These are phyloP conservation scores for Saccostrea glomerata DNA, from an alignment of 1,140 invertebrate genomes.

Conservation along the genomic window DNA sequence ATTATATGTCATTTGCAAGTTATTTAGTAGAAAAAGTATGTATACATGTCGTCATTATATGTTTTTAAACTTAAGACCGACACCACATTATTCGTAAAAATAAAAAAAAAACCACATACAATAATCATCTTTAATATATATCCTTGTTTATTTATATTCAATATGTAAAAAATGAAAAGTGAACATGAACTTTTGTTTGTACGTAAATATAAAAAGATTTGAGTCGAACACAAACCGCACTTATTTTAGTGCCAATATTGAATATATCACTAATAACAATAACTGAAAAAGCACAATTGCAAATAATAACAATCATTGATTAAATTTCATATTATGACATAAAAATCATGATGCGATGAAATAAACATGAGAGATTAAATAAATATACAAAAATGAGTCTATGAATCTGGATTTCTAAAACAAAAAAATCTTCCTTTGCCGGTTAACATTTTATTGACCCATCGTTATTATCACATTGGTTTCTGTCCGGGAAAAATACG, in stretches of 20 bases:
- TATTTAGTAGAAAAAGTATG: not conserved
- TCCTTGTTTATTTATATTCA: not conserved
- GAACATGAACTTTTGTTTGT: not conserved
- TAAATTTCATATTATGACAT: not conserved
- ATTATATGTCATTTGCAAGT: not conserved
- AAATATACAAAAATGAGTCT: slow-evolving; percentile 22
- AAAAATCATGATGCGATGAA: slow-evolving; percentile 10
- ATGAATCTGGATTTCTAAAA: slow-evolving; percentile 21
- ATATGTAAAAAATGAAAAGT: not conserved
- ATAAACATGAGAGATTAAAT: slow-evolving; percentile 1
- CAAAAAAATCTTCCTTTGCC: not conserved
- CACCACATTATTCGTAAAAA: not conserved
- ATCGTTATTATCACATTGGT: slow-evolving; percentile 53
- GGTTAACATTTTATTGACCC: slow-evolving; percentile 48
- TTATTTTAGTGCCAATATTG: not conserved
- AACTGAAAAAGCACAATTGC: not conserved
- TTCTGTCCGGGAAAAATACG: slow-evolving; percentile 46
- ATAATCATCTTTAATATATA: not conserved
- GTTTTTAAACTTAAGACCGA: not conserved
- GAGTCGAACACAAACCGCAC: not conserved
- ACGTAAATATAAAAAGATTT: no score
- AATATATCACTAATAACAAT: not conserved
- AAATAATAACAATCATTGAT: not conserved
- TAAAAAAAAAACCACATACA: not conserved
- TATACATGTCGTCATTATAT: not conserved